Base-by-base conservation (phyloP, 2,797 vertebrate species). In the Halcyon smyrnensis region DNA sequence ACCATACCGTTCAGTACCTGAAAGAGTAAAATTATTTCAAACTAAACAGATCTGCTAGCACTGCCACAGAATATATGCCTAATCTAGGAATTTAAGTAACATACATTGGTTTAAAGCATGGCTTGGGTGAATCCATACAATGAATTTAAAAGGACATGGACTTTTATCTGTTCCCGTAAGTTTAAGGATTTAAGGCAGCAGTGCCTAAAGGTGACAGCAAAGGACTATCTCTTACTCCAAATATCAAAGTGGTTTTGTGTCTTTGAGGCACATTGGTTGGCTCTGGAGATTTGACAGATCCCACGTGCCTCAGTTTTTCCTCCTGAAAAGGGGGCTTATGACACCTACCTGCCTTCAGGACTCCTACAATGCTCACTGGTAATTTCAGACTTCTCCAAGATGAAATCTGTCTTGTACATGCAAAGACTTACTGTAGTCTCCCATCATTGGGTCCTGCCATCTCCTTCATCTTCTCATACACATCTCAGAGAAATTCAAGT, bases 291-390 rank as follows among this genome's bases (percentile, higher is more conserved):
- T 12, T 50, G 50, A 65, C 18, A 64, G 23, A 41, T 43, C 48
- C 34, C 45, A 6, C 0, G 1, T 62, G 43, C 62, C 41, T 81
- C 87, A 4, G 30, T 43, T 92, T 92, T 80, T 39, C 30, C 24
- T 57, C 59, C 73, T 43, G 15, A 12, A 37, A 84, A 78, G 27
- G 53, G 5, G 37, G 11, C 17, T 71, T 32, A 13, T 16, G 19
- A 19, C 69, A 65, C 51, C 62, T n/a, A 82, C 50, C 53, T 46
- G 19, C 48, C 48, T 43, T 54, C 48, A 27, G 43, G 48, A 43
- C 19, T 25, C 43, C 39, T 32, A n/a, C 0, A 0, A 9, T 27
- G 37, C 34, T 78, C 1, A 0, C 48, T 75, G 71, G 41, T 30
- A 80, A 57, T 28, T 71, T 63, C 27, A 36, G 64, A 20, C 32